Evolutionary conservation across 2,797 vertebrate genomes (phyloP), one percentile per base, ranked within the genome.

Genomic region (Micropoecilia bifurca): DNA sequence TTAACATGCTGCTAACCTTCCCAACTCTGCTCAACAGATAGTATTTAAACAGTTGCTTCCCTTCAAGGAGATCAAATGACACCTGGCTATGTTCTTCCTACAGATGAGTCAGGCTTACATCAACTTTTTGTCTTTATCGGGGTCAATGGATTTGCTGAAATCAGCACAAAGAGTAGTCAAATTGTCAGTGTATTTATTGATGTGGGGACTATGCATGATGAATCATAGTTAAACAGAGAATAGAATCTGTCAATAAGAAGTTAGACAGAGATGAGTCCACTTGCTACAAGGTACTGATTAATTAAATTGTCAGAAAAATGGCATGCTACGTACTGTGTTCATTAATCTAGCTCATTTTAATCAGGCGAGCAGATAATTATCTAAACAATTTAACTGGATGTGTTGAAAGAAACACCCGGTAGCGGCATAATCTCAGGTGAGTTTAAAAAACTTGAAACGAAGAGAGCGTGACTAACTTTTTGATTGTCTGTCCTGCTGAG

Each of bases 331-430:
- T 41, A 16, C 75, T 77, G 76, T 83, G 82, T 88, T 90, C 88
- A 90, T 90, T 79, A 90, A 88, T 89, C 25, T 43, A 7, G 87
- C 86, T 87, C 30, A 81, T 92, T 86, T 87, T 87, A 88, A 92
- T 93, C 85, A 93, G 78, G 71, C 57, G 71, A 92, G 79, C 84
- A 78, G 85, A 90, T 93, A 90, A 94, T 93, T 92, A 92, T 82
- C 85, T 88, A 90, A 86, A 93, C 92, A 88, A 87, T 92, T 92
- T 89, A 92, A 91, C 81, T 57, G 86, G 85, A 80, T 82, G 69
- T 77, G 88, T 83, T 89, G 88, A 88, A 88, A 81, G 82, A 83
- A 77, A 87, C 82, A 43, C 86, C 50, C 77, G 83, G 81, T 81
- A 87, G 84, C 83, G 89, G 80, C 91, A 85, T 75, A 73, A 83